Percentiles rank a stretch among this genome's conserved stretches.
phyloP scores from a whole-genome alignment of 2,113 vertebrate genomes.

The Cepphus grylle region DNA sequence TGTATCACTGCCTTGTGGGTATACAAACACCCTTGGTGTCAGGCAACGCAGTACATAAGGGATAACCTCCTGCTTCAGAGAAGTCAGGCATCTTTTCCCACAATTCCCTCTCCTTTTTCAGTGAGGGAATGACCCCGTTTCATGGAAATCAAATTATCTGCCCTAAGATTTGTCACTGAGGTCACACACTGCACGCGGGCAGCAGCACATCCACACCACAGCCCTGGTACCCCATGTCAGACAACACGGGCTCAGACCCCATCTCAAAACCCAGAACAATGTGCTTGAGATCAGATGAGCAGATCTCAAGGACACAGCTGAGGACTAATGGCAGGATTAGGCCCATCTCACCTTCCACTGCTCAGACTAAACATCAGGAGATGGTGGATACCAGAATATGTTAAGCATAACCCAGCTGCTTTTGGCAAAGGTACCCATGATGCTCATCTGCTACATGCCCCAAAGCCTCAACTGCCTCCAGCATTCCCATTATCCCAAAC shows the following conservation, averaged over 20 bases:
- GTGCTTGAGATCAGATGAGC: accelerated
- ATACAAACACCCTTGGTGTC: not conserved
- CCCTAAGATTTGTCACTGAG: not conserved
- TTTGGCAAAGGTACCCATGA: not conserved
- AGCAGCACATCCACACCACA: no score
- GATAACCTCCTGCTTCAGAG: not conserved
- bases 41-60: accelerated
- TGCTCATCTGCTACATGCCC: not conserved
- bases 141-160: not conserved
- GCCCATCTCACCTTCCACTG: not conserved
- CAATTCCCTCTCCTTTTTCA: not conserved
- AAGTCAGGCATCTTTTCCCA: not conserved
- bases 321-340: not conserved
- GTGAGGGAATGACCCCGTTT: not conserved
- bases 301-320: not conserved
- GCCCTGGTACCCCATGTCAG: not conserved
- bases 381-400: not conserved
- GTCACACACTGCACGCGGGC: no score
- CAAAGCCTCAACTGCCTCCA: not conserved
- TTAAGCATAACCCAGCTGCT: not conserved
- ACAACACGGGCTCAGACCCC: not conserved
- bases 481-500: no score
- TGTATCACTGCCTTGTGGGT: accelerated
- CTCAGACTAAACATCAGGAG: not conserved
- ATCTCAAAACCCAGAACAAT: accelerated